phyloP scores from a whole-genome alignment of 2,113 vertebrate genomes.

The Muntiacus muntjak region DNA sequence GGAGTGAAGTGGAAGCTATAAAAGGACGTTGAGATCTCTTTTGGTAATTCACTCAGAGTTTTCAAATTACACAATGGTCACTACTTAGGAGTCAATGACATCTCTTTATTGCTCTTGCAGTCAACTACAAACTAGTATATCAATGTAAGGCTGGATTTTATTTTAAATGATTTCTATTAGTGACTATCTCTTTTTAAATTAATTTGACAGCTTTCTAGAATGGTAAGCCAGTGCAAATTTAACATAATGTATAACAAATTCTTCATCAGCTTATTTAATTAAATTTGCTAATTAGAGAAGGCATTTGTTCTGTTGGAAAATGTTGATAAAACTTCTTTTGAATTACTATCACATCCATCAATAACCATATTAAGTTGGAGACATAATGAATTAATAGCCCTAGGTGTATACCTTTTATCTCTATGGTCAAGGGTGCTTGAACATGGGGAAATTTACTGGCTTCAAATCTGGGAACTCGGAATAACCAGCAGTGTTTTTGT shows the following conservation, averaged over 20 bases:
- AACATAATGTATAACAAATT: not conserved
- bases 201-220: slow-evolving; percentile 56
- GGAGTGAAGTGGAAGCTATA: not conserved
- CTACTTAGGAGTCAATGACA: not conserved
- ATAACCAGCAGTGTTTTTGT: not conserved
- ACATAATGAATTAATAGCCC: not conserved
- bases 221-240: slow-evolving; percentile 19
- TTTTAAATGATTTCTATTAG: slow-evolving; percentile 5
- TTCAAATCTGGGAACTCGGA: not conserved
- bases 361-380: not conserved
- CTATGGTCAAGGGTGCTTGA: not conserved
- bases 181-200: slow-evolving; percentile 43
- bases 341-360: not conserved
- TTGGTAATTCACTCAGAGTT: not conserved
- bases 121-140: not conserved
- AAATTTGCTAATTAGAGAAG: slow-evolving; percentile 35
- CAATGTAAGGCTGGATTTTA: slow-evolving; percentile 35
- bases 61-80: not conserved
- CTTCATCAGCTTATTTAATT: slow-evolving; percentile 46
- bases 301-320: slow-evolving; percentile 14
- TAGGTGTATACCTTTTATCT: not conserved
- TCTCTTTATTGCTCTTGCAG: slow-evolving; percentile 3
- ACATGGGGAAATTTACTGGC: not conserved
- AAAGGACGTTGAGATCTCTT: not conserved
- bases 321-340: slow-evolving; percentile 40